These are phyloP conservation scores for Esperia sulphurella DNA, from an alignment of 2,888 invertebrate genomes.

Conservation along the genomic window DNA sequence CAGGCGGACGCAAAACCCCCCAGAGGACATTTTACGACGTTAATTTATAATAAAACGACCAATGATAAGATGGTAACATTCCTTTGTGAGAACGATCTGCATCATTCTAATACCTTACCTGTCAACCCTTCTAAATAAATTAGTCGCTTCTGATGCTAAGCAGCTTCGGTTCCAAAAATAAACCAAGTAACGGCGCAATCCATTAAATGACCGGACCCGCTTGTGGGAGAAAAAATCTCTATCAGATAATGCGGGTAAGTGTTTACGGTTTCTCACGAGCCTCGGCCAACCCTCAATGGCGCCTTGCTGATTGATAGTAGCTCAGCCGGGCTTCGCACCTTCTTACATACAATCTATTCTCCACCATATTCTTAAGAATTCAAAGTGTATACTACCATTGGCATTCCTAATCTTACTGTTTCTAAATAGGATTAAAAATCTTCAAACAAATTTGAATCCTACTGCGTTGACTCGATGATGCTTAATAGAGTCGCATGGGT, in stretches of 20 bases:
- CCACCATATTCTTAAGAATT: conserved; percentile 22
- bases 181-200: conserved; percentile 73
- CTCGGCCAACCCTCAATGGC: conserved; percentile 76
- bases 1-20: conserved; percentile 18
- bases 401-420: conserved; percentile 21
- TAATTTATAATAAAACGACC: conserved; percentile 34
- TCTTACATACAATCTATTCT: conserved; percentile 21
- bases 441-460: conserved; percentile 25
- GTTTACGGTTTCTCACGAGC: conserved; percentile 78
- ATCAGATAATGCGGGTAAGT: conserved; percentile 77
- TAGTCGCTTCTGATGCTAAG: conserved; percentile 63
- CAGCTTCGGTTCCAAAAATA: conserved; percentile 63
- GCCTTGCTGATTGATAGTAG: conserved; percentile 77
- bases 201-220: conserved; percentile 77
- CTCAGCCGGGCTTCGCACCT: conserved; percentile 65
- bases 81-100: conserved; percentile 42
- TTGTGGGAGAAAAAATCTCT: conserved; percentile 67
- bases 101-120: conserved; percentile 56
- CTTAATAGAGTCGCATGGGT: conserved; percentile 15
- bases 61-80: conserved; percentile 42
- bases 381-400: conserved; percentile 24
- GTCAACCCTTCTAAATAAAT: conserved; percentile 70
- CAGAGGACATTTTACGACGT: conserved; percentile 26
- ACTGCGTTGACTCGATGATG: conserved; percentile 16
- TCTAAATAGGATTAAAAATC: conserved; percentile 23